Conservation (phyloP, 2,888 invertebrate species). For the Dasypogon diadema region DNA sequence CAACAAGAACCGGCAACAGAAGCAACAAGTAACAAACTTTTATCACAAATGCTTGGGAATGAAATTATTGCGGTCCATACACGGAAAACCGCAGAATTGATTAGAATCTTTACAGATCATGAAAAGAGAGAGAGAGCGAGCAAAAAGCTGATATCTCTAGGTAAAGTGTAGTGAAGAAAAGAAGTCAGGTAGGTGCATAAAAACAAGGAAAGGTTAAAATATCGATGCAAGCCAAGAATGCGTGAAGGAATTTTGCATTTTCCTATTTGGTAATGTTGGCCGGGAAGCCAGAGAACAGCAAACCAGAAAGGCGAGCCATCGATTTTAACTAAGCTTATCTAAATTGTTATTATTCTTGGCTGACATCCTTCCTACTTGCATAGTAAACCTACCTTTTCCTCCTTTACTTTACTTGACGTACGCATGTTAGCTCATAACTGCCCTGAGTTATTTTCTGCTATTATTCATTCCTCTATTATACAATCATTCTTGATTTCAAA, state of each 20-base stretch:
- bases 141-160: neutral
- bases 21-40: neutral
- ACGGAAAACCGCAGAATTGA: constrained; percentile 41
- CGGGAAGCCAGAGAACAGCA: neutral
- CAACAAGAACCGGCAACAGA: neutral
- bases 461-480: constrained; percentile 12
- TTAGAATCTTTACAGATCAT: constrained; percentile 39
- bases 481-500: neutral
- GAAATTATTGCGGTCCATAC: constrained; percentile 41
- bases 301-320: neutral
- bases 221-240: constrained; percentile 39
- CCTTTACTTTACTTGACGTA: neutral
- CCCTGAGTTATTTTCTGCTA: neutral
- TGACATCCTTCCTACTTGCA: constrained; percentile 22
- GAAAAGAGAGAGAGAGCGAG: constrained; percentile 7
- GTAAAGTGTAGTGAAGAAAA: neutral
- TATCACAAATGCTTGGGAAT: constrained; percentile 16
- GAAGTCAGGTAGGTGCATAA: constrained; percentile 10
- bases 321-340: constrained; percentile 9
- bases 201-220: constrained; percentile 19
- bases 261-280: constrained; percentile 22
- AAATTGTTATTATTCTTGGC: constrained; percentile 37
- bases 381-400: neutral
- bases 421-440: neutral
- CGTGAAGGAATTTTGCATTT: constrained; percentile 47